Percentiles rank a stretch among this genome's conserved stretches.
These are phyloP conservation scores for Passer montanus DNA, from an alignment of 2,113 vertebrate genomes.

Conservation along the genomic window DNA sequence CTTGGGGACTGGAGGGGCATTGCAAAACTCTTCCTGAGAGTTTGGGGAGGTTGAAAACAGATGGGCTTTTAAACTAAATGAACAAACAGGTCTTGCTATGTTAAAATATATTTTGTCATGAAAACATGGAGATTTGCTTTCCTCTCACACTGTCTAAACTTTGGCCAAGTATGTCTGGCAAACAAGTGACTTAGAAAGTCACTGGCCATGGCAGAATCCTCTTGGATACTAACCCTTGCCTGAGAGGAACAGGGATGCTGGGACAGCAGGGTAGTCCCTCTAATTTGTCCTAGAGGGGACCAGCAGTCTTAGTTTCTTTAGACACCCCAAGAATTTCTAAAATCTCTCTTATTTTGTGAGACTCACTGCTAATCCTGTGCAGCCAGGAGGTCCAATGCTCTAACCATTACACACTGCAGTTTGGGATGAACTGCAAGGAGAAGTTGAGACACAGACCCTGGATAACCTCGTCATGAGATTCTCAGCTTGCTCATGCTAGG, in stretches of 20 bases:
- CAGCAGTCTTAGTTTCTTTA: background rate
- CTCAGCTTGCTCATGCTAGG: background rate
- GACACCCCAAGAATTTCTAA: background rate
- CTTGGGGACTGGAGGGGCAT: background rate
- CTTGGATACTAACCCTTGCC: background rate
- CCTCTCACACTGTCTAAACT: background rate
- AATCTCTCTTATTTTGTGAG: background rate
- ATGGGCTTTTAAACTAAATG: background rate
- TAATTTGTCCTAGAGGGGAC: background rate
- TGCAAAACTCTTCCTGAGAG: background rate
- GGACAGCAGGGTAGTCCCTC: background rate
- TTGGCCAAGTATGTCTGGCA: background rate
- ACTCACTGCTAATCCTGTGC: background rate
- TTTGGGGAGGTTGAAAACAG: background rate
- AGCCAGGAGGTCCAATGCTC: background rate
- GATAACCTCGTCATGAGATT: background rate
- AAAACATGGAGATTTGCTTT: background rate
- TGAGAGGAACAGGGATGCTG: background rate
- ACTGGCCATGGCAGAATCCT: background rate
- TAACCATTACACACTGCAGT: background rate
- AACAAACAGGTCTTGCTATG: background rate
- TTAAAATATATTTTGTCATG: background rate
- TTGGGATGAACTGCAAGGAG: background rate
- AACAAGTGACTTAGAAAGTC: background rate
- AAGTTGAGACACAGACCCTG: background rate